Conservation (phyloP, 2,113 vertebrate genomes). For the Microcebus lehilahytsara region DNA sequence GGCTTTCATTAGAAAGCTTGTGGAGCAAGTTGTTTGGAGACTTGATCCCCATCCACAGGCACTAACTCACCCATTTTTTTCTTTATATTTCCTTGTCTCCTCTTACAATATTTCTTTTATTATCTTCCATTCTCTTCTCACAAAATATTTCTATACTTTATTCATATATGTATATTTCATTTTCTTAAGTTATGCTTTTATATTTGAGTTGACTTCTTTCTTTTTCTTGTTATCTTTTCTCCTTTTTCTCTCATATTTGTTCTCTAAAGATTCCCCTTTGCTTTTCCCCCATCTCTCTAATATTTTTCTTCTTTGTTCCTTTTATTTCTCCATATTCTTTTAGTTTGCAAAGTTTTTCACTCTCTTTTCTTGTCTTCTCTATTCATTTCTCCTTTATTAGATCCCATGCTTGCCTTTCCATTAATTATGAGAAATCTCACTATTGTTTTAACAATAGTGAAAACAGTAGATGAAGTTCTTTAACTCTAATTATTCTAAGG, state of each 20-base stretch:
- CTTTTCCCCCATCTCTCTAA: not conserved
- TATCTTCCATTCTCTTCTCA: not conserved
- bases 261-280: not conserved
- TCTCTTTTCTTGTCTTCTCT: not conserved
- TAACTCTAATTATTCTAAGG: not conserved
- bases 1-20: not conserved
- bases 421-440: not conserved
- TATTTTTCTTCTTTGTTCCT: not conserved
- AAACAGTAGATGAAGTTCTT: not conserved
- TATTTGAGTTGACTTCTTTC: not conserved
- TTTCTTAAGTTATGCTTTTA: not conserved
- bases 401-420: fast-evolving
- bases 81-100: not conserved
- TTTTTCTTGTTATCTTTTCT: not conserved
- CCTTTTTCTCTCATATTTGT: not conserved
- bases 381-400: not conserved
- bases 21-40: not conserved
- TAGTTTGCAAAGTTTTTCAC: not conserved
- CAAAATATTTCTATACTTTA: not conserved
- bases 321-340: not conserved
- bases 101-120: not conserved
- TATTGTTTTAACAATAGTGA: not conserved
- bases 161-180: too few species aligned
- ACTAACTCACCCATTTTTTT: not conserved
- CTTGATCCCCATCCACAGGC: not conserved